phyloP scores from a whole-genome alignment of 2,888 invertebrate genomes.

The Scaptomyza parva region DNA sequence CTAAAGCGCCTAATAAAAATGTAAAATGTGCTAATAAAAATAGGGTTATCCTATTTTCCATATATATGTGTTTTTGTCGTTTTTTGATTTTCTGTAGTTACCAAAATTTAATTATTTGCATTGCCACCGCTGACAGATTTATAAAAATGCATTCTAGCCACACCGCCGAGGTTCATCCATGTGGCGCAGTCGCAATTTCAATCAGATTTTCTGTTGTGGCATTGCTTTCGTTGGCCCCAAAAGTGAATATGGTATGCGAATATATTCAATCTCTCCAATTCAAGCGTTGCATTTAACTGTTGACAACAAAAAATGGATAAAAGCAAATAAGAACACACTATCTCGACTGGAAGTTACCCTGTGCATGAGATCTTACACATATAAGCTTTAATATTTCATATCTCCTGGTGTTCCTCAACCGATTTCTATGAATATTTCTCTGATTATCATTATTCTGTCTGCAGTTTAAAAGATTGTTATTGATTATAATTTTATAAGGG shows the following conservation, averaged over 20 bases:
- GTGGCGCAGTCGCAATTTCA: conserved; percentile 15
- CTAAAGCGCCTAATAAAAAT: not conserved
- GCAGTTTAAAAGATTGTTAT: too few relatives aligned
- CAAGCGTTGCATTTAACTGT: conserved; percentile 9
- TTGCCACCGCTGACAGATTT: conserved; percentile 12
- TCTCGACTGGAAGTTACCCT: too few relatives aligned
- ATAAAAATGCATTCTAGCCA: conserved; percentile 9
- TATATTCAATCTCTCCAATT: not conserved
- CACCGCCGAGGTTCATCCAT: not conserved
- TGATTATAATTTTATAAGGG: too few relatives aligned
- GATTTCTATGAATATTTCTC: too few relatives aligned
- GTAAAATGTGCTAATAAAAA: not conserved
- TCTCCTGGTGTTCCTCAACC: too few relatives aligned
- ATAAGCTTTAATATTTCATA: too few relatives aligned
- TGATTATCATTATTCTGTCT: too few relatives aligned
- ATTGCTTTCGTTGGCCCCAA: conserved; percentile 4
- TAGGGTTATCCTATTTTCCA: not conserved
- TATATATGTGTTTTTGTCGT: not conserved
- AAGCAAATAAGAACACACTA: not conserved
- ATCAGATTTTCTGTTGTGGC: conserved; percentile 14
- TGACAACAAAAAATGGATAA: not conserved
- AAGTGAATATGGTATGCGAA: not conserved
- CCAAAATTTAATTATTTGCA: conserved; percentile 26
- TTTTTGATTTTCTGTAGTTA: not conserved
- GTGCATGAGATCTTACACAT: too few relatives aligned